phyloP scores from a whole-genome alignment of 2,113 vertebrate species.

The Ondatra zibethicus region DNA sequence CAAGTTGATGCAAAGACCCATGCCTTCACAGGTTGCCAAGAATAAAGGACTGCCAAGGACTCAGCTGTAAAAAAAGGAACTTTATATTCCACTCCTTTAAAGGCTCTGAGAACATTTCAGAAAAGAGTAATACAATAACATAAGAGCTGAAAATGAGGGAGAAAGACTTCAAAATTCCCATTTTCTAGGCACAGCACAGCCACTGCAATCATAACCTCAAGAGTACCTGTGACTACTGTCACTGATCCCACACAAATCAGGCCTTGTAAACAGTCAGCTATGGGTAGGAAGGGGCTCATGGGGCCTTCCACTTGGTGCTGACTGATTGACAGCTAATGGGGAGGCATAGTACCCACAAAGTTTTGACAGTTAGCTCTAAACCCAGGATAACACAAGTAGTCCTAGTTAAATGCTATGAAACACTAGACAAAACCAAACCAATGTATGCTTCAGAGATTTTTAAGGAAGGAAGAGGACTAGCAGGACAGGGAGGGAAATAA shows the following conservation, averaged over 20 bases:
- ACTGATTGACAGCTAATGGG: background rate
- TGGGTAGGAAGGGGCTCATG: background rate
- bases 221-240: background rate
- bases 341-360: background rate
- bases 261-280: too few relatives aligned
- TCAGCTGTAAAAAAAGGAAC: background rate
- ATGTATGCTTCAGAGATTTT: background rate
- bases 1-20: background rate
- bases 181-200: background rate
- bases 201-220: background rate
- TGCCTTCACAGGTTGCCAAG: background rate
- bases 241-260: background rate
- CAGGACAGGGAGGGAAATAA: background rate
- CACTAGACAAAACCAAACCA: background rate
- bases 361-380: background rate
- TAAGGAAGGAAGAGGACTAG: background rate
- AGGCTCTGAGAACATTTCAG: background rate
- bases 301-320: background rate
- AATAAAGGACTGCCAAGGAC: background rate
- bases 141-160: too few relatives aligned
- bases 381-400: background rate
- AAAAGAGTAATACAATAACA: background rate
- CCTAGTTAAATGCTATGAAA: background rate
- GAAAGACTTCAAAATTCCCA: background rate
- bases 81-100: background rate